Conservation (phyloP, 2,888 invertebrate species). For the Acleris emargana region DNA sequence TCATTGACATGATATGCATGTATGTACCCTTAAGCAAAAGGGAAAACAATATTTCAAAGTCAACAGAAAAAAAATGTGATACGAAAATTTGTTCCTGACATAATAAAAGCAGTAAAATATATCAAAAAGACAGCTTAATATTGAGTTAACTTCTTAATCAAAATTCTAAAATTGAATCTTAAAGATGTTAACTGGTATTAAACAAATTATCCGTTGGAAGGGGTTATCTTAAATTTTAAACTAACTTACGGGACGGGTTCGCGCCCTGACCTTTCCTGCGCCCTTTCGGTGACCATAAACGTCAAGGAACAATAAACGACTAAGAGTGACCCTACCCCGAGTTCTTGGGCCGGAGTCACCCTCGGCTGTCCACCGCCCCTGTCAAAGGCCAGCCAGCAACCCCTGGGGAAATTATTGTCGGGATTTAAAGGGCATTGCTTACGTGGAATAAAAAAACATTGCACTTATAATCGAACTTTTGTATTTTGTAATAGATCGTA, state of each 20-base stretch:
- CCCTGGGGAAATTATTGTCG: slow-evolving; percentile 83
- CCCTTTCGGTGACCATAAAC: slow-evolving; percentile 81
- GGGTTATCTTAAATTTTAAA: slow-evolving; percentile 48
- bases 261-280: slow-evolving; percentile 68
- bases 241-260: slow-evolving; percentile 46
- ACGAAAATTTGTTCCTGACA: too few relatives aligned
- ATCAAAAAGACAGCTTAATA: neutral
- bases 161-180: neutral
- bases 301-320: slow-evolving; percentile 78
- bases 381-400: slow-evolving; percentile 75
- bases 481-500: slow-evolving; percentile 60
- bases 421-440: slow-evolving; percentile 84
- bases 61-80: too few relatives aligned
- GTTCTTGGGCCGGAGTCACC: slow-evolving; percentile 70
- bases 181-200: neutral
- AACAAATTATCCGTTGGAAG: slow-evolving; percentile 19
- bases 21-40: too few relatives aligned
- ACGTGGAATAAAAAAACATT: slow-evolving; percentile 75
- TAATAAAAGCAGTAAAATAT: neutral
- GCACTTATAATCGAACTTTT: slow-evolving; percentile 70
- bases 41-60: too few relatives aligned
- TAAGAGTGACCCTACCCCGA: slow-evolving; percentile 76
- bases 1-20: too few relatives aligned
- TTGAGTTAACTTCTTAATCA: neutral
- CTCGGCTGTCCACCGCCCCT: slow-evolving; percentile 77